Conservation (phyloP, 2,888 invertebrate genomes). For the Xestia rhomboidea region DNA sequence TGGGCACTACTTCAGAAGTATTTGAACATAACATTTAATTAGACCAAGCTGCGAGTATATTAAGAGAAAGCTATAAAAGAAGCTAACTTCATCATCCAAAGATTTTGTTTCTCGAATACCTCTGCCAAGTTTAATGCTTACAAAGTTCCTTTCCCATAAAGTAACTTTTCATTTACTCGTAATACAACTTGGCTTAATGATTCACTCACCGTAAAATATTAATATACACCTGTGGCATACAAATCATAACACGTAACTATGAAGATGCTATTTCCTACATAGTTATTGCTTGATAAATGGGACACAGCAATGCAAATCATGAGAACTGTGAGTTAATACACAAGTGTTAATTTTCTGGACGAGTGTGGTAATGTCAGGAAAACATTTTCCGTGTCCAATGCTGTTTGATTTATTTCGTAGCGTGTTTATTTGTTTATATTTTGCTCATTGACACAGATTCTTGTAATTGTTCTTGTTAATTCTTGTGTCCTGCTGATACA, state of each 20-base stretch:
- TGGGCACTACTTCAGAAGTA: too few species aligned
- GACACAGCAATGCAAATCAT: conserved; percentile 38
- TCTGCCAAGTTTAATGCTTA: conserved; percentile 71
- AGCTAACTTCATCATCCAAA: conserved; percentile 65
- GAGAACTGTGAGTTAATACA: conserved; percentile 48
- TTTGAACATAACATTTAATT: neutral
- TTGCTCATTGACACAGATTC: conserved; percentile 19
- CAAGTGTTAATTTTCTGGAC: conserved; percentile 44
- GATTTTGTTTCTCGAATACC: conserved; percentile 71
- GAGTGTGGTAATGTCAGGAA: conserved; percentile 25
- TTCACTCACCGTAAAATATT: conserved; percentile 59
- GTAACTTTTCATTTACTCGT: conserved; percentile 71
- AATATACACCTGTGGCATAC: conserved; percentile 66
- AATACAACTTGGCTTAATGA: conserved; percentile 63
- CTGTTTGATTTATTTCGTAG: conserved; percentile 30
- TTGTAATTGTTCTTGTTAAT: neutral
- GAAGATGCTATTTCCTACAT: conserved; percentile 45
- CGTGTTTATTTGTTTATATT: conserved; percentile 11
- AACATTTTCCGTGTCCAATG: conserved; percentile 18
- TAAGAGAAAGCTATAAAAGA: conserved; percentile 15
- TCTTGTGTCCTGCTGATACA: neutral
- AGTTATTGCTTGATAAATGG: conserved; percentile 44
- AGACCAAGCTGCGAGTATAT: neutral
- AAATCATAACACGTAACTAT: conserved; percentile 50
- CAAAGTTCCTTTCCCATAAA: conserved; percentile 79